These are phyloP conservation scores for Oryzias curvinotus DNA, from an alignment of 2,113 vertebrate genomes.

Conservation along the genomic window DNA sequence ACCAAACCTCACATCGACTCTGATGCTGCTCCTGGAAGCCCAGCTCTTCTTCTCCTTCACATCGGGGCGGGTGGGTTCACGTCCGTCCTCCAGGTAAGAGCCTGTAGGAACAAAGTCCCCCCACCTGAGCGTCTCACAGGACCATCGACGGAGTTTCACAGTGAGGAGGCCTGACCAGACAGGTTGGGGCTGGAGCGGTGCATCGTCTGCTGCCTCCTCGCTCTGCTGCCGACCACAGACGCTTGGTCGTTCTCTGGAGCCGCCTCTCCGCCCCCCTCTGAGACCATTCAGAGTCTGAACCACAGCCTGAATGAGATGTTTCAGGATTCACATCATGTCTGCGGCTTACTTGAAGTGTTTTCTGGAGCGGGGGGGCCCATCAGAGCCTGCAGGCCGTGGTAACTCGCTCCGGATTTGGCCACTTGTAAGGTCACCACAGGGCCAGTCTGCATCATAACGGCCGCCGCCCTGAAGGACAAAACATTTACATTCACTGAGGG, in stretches of 20 bases:
- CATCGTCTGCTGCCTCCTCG: conserved; percentile 78
- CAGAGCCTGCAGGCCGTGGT: conserved; percentile 85
- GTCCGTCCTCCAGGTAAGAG: conserved; percentile 78
- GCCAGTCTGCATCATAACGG: conserved; percentile 89
- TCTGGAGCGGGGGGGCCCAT: conserved; percentile 81
- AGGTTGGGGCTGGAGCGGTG: conserved; percentile 90
- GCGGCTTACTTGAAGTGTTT: conserved; percentile 75
- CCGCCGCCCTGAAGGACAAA: conserved; percentile 82
- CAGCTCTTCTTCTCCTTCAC: conserved; percentile 79
- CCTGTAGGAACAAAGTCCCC: conserved; percentile 59
- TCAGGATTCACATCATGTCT: background rate
- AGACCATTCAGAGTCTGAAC: background rate
- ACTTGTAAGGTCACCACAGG: conserved; percentile 88
- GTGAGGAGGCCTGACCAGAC: conserved; percentile 78
- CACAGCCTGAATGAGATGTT: background rate
- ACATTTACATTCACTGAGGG: too few relatives aligned
- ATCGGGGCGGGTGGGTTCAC: conserved; percentile 69
- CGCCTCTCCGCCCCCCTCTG: conserved; percentile 66
- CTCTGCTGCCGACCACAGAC: conserved; percentile 76
- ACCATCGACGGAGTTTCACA: conserved; percentile 10
- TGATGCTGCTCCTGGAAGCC: conserved; percentile 86
- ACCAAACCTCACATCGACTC: conserved; percentile 79
- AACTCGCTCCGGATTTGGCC: conserved; percentile 89
- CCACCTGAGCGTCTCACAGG: background rate
- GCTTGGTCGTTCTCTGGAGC: conserved; percentile 80